These are phyloP conservation scores for Taxidea taxus DNA, from an alignment of 2,113 vertebrate species.

Conservation along the genomic window DNA sequence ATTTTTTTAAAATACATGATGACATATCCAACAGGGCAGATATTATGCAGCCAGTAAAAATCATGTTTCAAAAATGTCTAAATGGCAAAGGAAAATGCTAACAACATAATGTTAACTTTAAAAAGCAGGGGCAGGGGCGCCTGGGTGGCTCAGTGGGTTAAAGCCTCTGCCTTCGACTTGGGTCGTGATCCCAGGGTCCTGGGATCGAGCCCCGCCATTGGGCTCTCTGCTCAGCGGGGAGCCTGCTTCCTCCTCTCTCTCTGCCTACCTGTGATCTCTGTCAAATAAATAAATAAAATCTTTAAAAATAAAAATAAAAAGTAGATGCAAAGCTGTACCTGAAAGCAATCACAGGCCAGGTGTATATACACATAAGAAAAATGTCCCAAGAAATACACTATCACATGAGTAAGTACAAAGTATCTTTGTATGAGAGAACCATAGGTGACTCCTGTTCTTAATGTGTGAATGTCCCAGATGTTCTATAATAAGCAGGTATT, in stretches of 20 bases:
- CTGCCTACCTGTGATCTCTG: too few species aligned
- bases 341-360: background rate
- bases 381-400: background rate
- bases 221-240: too few species aligned
- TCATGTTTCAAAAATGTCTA: background rate
- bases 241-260: too few species aligned
- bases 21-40: background rate
- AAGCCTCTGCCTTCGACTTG: too few species aligned
- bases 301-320: background rate
- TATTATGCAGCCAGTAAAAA: conserved; percentile 27
- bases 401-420: background rate
- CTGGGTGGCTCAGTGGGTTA: too few species aligned
- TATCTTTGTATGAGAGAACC: background rate
- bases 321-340: background rate
- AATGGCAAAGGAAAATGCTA: conserved; percentile 20
- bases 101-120: background rate
- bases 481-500: background rate
- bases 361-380: background rate
- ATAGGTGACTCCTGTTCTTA: background rate
- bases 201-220: too few species aligned
- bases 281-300: too few species aligned
- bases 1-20: background rate
- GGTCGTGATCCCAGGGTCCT: too few species aligned
- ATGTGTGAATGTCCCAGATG: background rate
- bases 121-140: background rate